Evolutionary conservation across 1,140 invertebrate genomes (phyloP), one percentile per base, ranked within the genome.

Genomic region (Littorina saxatilis): DNA sequence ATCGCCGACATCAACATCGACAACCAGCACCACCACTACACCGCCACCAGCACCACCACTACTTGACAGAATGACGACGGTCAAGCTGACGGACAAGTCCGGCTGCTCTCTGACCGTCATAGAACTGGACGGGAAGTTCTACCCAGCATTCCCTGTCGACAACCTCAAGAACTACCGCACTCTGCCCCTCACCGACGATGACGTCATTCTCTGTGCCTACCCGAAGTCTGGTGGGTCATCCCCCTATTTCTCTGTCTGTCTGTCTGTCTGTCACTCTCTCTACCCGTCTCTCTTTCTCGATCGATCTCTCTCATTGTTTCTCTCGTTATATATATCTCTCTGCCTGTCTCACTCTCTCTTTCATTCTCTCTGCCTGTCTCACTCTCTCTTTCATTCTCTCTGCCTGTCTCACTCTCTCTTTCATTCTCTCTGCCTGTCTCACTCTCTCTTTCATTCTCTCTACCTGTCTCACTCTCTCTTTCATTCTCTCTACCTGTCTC

Each of bases 161-260:
- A 58, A 23, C 55, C 23, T 81, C 29, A 47, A 1, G 37, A 32
- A 20, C 20, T 66, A 58, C 35, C 72, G 50, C 0, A 23, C 32
- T n/a, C 37, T 76, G 27, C 32, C 50, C 7, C 39, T 81, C 32
- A 81, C 81, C 39, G 79, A 85, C 55, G 84, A 86, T 47, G 88
- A 89, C 73, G 61, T 88, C 15, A 83, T 88, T 15, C 81, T 88
- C 20, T 87, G 86, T 75, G 85, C 83, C 20, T 89, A 89, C 55
- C 87, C 88, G 1, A 89, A 88, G 84, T 76, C 85, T 63, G 88
- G 88, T 88, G 77, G 55, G 29, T 43, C 27, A 4, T 32, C 61
- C 27, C 27, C 61, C 61, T 32, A 11, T 58, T 23, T 58, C 20
- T 27, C 55, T 58, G 20, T 23, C 55, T 58, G 55, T 7, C 55